Evolutionary conservation across 2,888 invertebrate genomes (phyloP), one percentile per base, ranked within the genome.

Genomic region (Amiota communis): DNA sequence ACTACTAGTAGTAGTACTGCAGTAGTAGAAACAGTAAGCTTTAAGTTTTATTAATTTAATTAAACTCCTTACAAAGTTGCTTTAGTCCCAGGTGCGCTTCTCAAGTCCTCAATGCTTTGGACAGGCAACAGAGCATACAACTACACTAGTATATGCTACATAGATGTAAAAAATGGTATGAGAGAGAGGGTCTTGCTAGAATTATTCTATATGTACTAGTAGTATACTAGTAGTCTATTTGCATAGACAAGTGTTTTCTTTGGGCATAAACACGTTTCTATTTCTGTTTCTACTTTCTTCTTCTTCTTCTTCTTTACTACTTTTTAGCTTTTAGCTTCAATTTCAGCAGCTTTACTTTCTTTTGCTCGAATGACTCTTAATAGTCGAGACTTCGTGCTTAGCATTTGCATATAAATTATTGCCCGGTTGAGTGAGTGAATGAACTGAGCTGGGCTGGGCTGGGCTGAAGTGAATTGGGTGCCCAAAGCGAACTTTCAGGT

Each of bases 11-110:
- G n/a, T n/a, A n/a, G n/a, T n/a, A n/a, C n/a, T n/a, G n/a, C n/a
- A n/a, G 71, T 53, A 69, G 56, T 79, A 59, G 74, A 53, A 68
- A 68, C 23, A 53, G 70, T 76, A 74, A 77, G 82, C 85, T 84
- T 83, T 83, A 83, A 85, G 85, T 85, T 83, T 83, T 83, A 85
- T 83, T 85, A 83, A 83, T 83, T 83, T 85, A 85, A 83, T 83
- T 83, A 83, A 83, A 83, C 85, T 85, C 83, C 82, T 85, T 83
- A 83, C 82, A 83, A 83, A 83, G 82, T 83, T 83, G 82, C 67
- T 13, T 51, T 51, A 68, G 67, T 68, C 67, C 67, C 53, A 46
- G 71, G 80, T 80, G 77, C 79, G 83, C 83, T 82, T 82, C 78
- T 82, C 84, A 83, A 84, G 85, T 82, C 84, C 81, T 36, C 36